Evolutionary conservation across 2,113 vertebrate species (phyloP).

Genomic region (Nymphicus hollandicus): DNA sequence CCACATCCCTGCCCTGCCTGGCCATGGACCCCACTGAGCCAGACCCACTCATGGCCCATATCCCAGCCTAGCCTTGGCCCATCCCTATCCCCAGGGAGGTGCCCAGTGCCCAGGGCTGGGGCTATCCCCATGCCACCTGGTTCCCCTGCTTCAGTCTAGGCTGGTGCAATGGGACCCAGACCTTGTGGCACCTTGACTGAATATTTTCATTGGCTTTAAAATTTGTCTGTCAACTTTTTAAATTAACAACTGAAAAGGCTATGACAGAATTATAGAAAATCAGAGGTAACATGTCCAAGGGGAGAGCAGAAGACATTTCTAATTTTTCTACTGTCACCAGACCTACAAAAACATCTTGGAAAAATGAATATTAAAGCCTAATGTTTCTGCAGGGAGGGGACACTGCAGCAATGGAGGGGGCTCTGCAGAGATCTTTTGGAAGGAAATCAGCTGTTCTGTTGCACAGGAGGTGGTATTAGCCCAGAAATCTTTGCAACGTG

Average conservation of each 20-base stretch:
- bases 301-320: not conserved
- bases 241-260: not conserved
- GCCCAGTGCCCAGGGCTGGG: accelerated
- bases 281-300: not conserved
- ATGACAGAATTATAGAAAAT: not conserved
- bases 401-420: not conserved
- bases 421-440: not conserved
- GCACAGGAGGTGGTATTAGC: not conserved
- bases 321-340: not conserved
- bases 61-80: accelerated
- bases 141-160: not conserved
- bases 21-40: accelerated
- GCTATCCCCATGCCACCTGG: accelerated
- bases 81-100: accelerated
- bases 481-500: not conserved
- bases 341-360: not conserved
- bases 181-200: not conserved
- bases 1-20: not conserved
- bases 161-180: accelerated
- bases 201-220: not conserved
- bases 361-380: not conserved
- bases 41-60: accelerated
- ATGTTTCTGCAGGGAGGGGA: not conserved
- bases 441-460: not conserved
- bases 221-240: not conserved